Conservation (phyloP, 1,140 invertebrate species). For the Papilio polyxenes region DNA sequence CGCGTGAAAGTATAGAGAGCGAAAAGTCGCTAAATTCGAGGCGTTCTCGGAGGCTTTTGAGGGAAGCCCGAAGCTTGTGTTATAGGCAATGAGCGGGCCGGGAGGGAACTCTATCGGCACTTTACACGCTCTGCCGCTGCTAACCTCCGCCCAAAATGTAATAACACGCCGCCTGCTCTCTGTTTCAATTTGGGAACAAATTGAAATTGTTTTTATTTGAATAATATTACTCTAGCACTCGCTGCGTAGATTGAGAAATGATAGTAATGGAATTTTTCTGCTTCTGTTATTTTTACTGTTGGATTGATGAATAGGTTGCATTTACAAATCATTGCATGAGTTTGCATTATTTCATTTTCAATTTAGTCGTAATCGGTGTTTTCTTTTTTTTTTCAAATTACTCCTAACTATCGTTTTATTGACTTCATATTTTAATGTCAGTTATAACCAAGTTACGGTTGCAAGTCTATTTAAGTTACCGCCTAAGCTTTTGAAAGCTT, state of each 20-base stretch:
- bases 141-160: conserved; percentile 78
- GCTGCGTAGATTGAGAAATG: conserved; percentile 57
- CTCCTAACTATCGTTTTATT: too few relatives aligned
- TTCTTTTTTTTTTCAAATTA: not conserved
- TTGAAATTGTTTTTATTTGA: conserved; percentile 81
- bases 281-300: conserved; percentile 7
- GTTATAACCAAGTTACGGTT: too few relatives aligned
- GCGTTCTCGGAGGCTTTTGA: conserved; percentile 76
- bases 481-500: too few relatives aligned
- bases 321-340: not conserved
- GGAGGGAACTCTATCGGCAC: conserved; percentile 74
- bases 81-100: conserved; percentile 77
- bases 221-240: conserved; percentile 70
- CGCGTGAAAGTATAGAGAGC: conserved; percentile 74
- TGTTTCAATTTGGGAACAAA: conserved; percentile 80
- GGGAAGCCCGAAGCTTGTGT: conserved; percentile 75
- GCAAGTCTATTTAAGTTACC: too few relatives aligned
- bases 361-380: not conserved
- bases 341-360: not conserved
- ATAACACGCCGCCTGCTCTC: conserved; percentile 75
- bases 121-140: conserved; percentile 78
- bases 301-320: conserved; percentile 6
- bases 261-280: conserved; percentile 59
- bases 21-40: conserved; percentile 79
- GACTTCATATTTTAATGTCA: too few relatives aligned